phyloP scores from a whole-genome alignment of 1,140 invertebrate genomes.

The Oedothorax gibbosus region DNA sequence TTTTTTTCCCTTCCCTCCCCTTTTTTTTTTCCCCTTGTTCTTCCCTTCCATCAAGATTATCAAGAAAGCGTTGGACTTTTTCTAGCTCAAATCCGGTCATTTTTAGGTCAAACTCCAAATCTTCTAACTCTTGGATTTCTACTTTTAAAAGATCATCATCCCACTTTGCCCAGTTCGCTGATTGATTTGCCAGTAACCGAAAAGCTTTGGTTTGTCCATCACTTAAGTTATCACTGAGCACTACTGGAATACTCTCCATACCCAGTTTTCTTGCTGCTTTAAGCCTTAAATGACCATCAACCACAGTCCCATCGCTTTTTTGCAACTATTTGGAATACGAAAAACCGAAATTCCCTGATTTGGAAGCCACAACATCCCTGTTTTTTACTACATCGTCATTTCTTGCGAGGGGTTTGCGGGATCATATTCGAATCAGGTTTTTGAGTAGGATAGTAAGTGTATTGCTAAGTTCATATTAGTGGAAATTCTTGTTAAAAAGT shows the following conservation, averaged over 20 bases:
- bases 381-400: too few species aligned
- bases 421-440: too few species aligned
- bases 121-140: constrained; percentile 28
- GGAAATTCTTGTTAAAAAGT: constrained; percentile 35
- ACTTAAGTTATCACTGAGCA: constrained; percentile 28
- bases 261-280: constrained; percentile 34
- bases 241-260: constrained; percentile 27
- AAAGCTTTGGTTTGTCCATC: constrained; percentile 27
- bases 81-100: constrained; percentile 27
- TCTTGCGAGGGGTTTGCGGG: too few species aligned
- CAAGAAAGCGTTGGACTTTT: constrained; percentile 30
- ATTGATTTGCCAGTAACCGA: constrained; percentile 32
- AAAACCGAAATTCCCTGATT: too few species aligned
- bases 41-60: constrained; percentile 13
- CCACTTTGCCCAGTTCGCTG: constrained; percentile 31
- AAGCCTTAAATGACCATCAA: constrained; percentile 32
- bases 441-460: too few species aligned
- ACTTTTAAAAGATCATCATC: constrained; percentile 30
- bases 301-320: constrained; percentile 1
- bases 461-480: too few species aligned
- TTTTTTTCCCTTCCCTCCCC: too few species aligned
- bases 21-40: too few species aligned
- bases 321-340: too few species aligned
- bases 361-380: too few species aligned
- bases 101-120: constrained; percentile 27